A percentile compares a stretch with the other conserved stretches of the same genome.
Conservation (phyloP, 2,888 invertebrate species). For the Conomelus anceps region DNA sequence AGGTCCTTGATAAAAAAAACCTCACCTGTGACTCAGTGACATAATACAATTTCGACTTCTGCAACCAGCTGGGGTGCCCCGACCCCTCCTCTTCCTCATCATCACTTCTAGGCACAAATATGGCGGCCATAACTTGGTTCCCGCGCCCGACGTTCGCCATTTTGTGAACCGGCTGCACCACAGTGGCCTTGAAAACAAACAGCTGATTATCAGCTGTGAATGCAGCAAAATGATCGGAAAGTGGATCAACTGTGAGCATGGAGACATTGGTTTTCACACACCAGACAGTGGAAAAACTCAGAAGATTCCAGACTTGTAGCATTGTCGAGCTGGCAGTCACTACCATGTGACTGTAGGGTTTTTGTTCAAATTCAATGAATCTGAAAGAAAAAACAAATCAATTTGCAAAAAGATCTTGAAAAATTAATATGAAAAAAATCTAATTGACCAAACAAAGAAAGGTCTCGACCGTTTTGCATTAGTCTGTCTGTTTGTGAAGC, state of each 20-base stretch:
- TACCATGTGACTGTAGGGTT: constrained; percentile 51
- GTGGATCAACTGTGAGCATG: constrained; percentile 52
- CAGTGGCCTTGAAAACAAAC: background rate
- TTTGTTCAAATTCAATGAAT: constrained; percentile 52
- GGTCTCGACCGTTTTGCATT: too few relatives aligned
- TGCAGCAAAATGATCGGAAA: constrained; percentile 60
- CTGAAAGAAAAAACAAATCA: constrained; percentile 37
- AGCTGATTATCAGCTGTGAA: constrained; percentile 54
- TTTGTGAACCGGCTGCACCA: background rate
- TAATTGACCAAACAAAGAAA: too few relatives aligned
- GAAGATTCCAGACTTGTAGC: constrained; percentile 64
- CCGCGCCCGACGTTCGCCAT: background rate
- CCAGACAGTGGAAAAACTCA: constrained; percentile 64
- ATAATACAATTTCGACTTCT: background rate
- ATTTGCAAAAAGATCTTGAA: constrained; percentile 16
- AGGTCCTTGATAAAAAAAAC: background rate
- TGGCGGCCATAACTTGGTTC: background rate
- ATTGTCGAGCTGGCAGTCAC: constrained; percentile 52
- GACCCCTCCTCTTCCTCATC: background rate
- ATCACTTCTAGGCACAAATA: background rate
- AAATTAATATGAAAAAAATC: too few relatives aligned
- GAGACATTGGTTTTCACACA: constrained; percentile 49
- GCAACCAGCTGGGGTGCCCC: background rate
- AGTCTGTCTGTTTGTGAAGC: too few relatives aligned
- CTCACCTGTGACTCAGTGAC: background rate